phyloP scores from a whole-genome alignment of 2,797 vertebrate species.

The Hippopotamyrus pictus region DNA sequence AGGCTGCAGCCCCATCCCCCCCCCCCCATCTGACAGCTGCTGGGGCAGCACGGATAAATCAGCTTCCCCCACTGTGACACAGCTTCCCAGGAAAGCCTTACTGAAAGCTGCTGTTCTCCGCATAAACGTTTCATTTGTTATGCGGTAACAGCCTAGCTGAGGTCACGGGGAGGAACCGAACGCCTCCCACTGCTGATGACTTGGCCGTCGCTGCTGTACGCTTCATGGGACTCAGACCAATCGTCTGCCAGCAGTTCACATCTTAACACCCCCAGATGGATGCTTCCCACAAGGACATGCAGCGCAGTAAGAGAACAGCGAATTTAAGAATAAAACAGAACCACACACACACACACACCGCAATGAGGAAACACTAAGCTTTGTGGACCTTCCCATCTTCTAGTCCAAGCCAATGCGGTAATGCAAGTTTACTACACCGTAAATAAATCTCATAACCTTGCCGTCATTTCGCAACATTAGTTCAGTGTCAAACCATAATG shows the following conservation, averaged over 20 bases:
- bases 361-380: background rate
- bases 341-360: background rate
- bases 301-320: background rate
- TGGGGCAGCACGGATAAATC: background rate
- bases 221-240: background rate
- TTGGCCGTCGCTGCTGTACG: background rate
- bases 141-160: background rate
- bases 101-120: background rate
- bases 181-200: background rate
- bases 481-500: background rate
- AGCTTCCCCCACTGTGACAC: background rate
- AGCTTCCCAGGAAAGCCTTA: background rate
- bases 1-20: background rate
- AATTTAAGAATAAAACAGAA: background rate
- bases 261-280: background rate
- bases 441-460: conserved; percentile 1
- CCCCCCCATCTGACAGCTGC: background rate
- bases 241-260: background rate
- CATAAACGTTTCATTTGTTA: background rate
- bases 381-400: background rate
- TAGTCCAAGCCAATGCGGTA: background rate
- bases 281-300: background rate
- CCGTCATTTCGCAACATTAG: background rate
- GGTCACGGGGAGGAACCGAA: background rate
- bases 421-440: background rate